A percentile compares a stretch with the other conserved stretches of the same genome.
These are phyloP conservation scores for Gorsachius goisagi DNA, from an alignment of 2,113 vertebrate species.

Conservation along the genomic window DNA sequence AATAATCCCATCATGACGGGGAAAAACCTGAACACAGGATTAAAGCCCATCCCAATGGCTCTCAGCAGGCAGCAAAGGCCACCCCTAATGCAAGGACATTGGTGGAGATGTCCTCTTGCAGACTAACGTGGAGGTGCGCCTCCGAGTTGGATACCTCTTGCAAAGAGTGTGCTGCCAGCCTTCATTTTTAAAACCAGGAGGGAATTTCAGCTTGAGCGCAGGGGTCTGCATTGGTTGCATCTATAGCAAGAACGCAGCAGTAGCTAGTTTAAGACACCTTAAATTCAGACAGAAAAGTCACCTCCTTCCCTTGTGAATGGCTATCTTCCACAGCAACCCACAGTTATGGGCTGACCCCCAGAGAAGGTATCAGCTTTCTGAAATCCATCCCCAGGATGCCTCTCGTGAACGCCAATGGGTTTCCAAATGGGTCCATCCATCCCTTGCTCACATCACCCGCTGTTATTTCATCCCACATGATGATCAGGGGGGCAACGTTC, in stretches of 20 bases:
- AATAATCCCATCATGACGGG: neutral
- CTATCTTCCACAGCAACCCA: neutral
- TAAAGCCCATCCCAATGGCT: neutral
- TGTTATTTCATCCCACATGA: neutral
- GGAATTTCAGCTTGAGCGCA: neutral
- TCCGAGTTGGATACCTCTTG: neutral
- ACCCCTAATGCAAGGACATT: accelerated
- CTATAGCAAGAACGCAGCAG: neutral
- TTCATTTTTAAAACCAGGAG: neutral
- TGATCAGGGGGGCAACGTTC: neutral
- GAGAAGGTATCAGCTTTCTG: neutral
- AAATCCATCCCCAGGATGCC: neutral
- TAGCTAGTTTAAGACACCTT: neutral
- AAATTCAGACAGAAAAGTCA: neutral
- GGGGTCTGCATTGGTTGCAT: neutral
- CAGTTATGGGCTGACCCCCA: neutral
- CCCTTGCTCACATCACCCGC: neutral
- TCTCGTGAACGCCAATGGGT: neutral
- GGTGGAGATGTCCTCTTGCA: neutral
- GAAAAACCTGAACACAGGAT: neutral
- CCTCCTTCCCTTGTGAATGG: neutral
- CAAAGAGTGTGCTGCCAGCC: neutral
- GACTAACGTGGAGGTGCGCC: neutral
- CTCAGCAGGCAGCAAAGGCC: neutral
- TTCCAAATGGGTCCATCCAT: neutral